Base-by-base conservation (phyloP, 1,140 invertebrate genomes). In the Apis laboriosa region DNA sequence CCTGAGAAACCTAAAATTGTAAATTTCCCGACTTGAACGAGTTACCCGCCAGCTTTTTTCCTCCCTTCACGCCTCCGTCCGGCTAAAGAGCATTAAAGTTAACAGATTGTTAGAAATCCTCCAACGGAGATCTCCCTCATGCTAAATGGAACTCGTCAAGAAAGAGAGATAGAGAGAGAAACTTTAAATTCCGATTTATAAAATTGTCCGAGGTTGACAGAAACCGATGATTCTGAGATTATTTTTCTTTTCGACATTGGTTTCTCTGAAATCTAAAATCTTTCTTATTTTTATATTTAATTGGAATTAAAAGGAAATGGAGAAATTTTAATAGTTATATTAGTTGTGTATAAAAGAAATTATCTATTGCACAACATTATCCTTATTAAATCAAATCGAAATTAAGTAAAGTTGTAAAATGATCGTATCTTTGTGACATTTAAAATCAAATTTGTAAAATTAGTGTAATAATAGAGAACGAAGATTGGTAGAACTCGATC, bases 1-100 rank as follows among this genome's bases (percentile, higher is more conserved):
- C 61, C 43, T 19, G 73, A 19, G 28, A 61, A 77, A 82, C 64
- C 80, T 82, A 82, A 82, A 82, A 82, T 82, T 82, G 74, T 82
- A 82, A 82, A 82, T 82, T 77, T 82, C 80, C 56, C 24, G 75
- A 74, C 64, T 77, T 77, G 73, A 77, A 82, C 80, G 80, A 82
- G 80, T 77, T 82, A 68, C 55, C 64, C 24, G 17, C 17, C 43
- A 53, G 55, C 34, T 77, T 81, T 77, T 77, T 77, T 13, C 11
- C 9, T 34, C 28, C 2, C 17, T 9, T 9, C n/a, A 1, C 8
- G 7, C 13, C 7, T 12, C 8, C 2, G 43, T n/a, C 60, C 56
- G 19, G 28, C 56, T 82, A 77, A 82, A 82, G 49, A 82, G 80
- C 68, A 82, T 82, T 82, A 82, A 82, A 77, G 73, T 82, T 77